A percentile compares a stretch with the other conserved stretches of the same genome.
Conservation (phyloP, 2,888 invertebrate species). For the Macrosoma leucophasiata region DNA sequence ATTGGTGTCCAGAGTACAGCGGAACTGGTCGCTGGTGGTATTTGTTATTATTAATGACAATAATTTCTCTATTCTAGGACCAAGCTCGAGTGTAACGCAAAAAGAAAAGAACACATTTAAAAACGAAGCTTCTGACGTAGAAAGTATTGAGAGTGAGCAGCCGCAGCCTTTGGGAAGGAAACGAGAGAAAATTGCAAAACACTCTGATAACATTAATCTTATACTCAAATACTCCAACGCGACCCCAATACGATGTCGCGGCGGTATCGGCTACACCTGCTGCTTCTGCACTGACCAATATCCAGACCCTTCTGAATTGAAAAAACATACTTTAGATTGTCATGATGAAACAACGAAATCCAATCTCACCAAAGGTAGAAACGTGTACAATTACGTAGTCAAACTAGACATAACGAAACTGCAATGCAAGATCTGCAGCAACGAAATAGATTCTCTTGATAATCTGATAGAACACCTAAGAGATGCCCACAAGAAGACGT, state of each 20-base stretch:
- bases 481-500: slow-evolving; percentile 29
- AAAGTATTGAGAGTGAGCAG: slow-evolving; percentile 23
- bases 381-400: slow-evolving; percentile 20
- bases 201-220: slow-evolving; percentile 46
- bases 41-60: too few species aligned
- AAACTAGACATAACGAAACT: slow-evolving; percentile 29
- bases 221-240: slow-evolving; percentile 40
- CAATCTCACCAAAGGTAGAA: slow-evolving; percentile 33
- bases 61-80: too few species aligned
- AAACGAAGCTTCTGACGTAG: slow-evolving; percentile 22
- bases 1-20: too few species aligned
- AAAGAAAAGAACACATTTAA: neutral
- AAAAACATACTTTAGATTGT: slow-evolving; percentile 33
- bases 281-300: slow-evolving; percentile 44
- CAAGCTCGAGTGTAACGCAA: too few species aligned
- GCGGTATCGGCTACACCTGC: slow-evolving; percentile 38
- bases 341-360: slow-evolving; percentile 34
- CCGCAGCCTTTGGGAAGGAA: too few species aligned
- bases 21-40: too few species aligned
- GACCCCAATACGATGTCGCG: slow-evolving; percentile 40
- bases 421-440: slow-evolving; percentile 20
- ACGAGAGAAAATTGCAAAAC: slow-evolving; percentile 42
- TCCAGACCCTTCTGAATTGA: slow-evolving; percentile 37
- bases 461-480: slow-evolving; percentile 34
- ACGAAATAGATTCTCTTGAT: slow-evolving; percentile 25